Conservation (phyloP, 2,113 vertebrate genomes). For the Felis chaus region DNA sequence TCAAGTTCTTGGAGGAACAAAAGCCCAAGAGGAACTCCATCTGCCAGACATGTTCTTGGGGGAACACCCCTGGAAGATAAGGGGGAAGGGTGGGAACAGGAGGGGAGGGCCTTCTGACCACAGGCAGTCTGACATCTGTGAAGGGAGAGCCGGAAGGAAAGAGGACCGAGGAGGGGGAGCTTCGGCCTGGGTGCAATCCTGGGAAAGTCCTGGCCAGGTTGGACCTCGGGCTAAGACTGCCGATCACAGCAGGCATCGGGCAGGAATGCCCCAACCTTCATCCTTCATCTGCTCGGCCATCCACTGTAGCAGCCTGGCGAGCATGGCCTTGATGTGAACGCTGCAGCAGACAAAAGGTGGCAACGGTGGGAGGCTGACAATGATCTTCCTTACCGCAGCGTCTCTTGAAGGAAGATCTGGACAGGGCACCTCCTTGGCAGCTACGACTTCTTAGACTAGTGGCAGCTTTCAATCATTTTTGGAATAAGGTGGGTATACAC, state of each 20-base stretch:
- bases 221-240: not conserved
- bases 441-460: not conserved
- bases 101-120: not conserved
- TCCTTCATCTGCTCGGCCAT: not conserved
- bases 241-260: not conserved
- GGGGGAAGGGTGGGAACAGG: not conserved
- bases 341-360: not conserved
- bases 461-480: not conserved
- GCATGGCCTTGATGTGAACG: not conserved
- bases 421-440: not conserved
- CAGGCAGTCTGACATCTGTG: not conserved
- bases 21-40: not conserved
- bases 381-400: not conserved
- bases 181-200: not conserved
- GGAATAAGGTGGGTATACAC: not conserved
- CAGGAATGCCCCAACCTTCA: not conserved
- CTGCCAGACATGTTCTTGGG: not conserved
- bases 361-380: not conserved
- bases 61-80: not conserved
- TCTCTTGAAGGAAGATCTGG: not conserved
- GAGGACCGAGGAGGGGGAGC: not conserved
- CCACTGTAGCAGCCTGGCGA: not conserved
- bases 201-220: not conserved
- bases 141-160: not conserved
- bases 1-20: not conserved